These are phyloP conservation scores for Drosophila melanica DNA, from an alignment of 1,140 invertebrate genomes.

Conservation along the genomic window DNA sequence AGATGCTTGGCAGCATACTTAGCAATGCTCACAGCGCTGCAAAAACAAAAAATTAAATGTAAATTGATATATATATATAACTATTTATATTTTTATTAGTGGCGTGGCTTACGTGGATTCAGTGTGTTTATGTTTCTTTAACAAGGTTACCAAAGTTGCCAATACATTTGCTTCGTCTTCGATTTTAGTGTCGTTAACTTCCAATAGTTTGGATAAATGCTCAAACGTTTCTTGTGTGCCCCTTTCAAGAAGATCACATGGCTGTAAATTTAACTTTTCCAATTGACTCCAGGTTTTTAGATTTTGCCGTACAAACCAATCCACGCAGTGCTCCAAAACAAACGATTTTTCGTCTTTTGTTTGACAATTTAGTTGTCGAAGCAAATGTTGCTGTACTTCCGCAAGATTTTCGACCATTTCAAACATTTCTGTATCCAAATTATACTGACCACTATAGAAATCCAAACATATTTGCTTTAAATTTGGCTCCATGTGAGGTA, in stretches of 20 bases:
- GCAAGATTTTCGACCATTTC: not conserved
- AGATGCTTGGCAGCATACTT: slow-evolving; percentile 43
- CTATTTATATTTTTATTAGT: not conserved
- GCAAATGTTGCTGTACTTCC: slow-evolving; percentile 42
- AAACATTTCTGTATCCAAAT: slow-evolving; percentile 27
- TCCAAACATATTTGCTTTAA: slow-evolving; percentile 6
- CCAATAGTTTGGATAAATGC: slow-evolving; percentile 21
- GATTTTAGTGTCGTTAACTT: slow-evolving; percentile 6
- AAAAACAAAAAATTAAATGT: not conserved
- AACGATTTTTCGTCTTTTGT: slow-evolving; percentile 57
- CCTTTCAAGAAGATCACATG: slow-evolving; percentile 52
- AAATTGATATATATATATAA: too few species aligned
- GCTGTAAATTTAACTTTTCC: slow-evolving; percentile 20
- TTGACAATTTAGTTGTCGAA: slow-evolving; percentile 45
- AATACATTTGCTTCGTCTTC: slow-evolving; percentile 30
- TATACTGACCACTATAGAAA: slow-evolving; percentile 47
- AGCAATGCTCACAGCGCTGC: slow-evolving; percentile 25
- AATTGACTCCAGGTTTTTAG: slow-evolving; percentile 37
- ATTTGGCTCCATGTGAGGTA: not conserved
- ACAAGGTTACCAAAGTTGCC: slow-evolving; percentile 3
- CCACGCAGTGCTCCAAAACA: slow-evolving; percentile 45
- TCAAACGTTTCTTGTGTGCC: slow-evolving; percentile 41
- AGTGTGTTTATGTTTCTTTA: slow-evolving; percentile 10
- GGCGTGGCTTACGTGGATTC: slow-evolving; percentile 32
- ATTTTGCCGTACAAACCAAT: slow-evolving; percentile 37